Conservation (phyloP, 1,140 invertebrate species). For the Camponotus vicinus region DNA sequence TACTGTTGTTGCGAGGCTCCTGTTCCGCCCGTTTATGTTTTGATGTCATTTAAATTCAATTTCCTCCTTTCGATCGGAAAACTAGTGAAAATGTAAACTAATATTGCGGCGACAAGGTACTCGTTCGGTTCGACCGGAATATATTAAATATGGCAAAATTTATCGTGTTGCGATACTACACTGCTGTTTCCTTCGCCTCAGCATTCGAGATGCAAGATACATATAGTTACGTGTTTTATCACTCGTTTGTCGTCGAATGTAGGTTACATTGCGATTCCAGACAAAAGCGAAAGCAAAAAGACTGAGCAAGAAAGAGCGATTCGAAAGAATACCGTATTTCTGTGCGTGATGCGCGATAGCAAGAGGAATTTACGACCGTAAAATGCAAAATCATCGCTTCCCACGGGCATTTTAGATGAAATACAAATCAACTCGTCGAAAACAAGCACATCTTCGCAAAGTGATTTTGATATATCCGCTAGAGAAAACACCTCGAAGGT, state of each 20-base stretch:
- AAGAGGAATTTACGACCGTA: slow-evolving; percentile 47
- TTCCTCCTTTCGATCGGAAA: slow-evolving; percentile 30
- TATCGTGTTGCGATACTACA: neutral
- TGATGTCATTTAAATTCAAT: neutral
- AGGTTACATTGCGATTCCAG: slow-evolving; percentile 42
- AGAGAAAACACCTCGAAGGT: neutral
- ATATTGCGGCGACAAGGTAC: neutral
- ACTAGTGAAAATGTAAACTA: slow-evolving; percentile 6
- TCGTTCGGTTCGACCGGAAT: neutral
- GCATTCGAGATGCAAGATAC: slow-evolving; percentile 14
- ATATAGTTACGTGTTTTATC: slow-evolving; percentile 30
- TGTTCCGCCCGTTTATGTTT: neutral
- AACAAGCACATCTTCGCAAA: slow-evolving; percentile 30
- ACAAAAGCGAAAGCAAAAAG: slow-evolving; percentile 42
- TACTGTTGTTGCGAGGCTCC: neutral
- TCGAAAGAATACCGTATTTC: slow-evolving; percentile 34
- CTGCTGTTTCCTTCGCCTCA: neutral
- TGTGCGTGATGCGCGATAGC: neutral
- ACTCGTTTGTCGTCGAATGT: slow-evolving; percentile 39
- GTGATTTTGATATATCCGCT: neutral
- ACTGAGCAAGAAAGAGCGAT: neutral
- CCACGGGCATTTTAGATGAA: neutral
- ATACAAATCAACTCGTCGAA: slow-evolving; percentile 50
- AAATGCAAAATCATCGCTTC: slow-evolving; percentile 53
- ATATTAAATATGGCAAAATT: slow-evolving; percentile 27